Percentiles rank a stretch among this genome's conserved stretches.
Conservation (phyloP, 2,888 invertebrate species). For the Ophraella communa region DNA sequence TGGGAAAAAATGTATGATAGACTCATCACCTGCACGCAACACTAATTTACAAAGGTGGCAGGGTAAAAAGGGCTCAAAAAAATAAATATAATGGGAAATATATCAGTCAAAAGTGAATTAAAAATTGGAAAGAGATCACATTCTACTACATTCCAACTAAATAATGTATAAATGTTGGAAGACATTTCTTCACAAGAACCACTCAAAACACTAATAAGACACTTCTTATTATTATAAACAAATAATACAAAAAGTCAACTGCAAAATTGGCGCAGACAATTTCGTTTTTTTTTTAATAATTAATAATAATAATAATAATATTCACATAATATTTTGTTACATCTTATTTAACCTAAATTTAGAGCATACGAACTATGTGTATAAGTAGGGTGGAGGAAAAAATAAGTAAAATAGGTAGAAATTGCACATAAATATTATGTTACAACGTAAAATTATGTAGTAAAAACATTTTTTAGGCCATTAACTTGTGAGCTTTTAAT, state of each 20-base stretch:
- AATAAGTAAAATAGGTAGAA: background rate
- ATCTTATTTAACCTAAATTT: conserved; percentile 31
- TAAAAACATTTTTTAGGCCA: too few species aligned
- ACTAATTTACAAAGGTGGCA: background rate
- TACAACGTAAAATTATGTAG: too few species aligned
- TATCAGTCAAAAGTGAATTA: background rate
- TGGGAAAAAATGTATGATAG: too few species aligned
- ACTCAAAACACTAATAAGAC: conserved; percentile 14
- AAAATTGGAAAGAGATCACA: conserved; percentile 1
- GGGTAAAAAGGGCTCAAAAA: background rate
- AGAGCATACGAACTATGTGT: conserved; percentile 32
- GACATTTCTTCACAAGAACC: conserved; percentile 16
- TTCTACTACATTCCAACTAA: conserved; percentile 5
- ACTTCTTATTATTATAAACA: conserved; percentile 10
- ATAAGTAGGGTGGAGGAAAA: conserved; percentile 1
- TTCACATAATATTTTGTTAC: conserved; percentile 33
- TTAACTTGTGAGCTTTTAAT: too few species aligned
- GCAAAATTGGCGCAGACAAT: conserved; percentile 51
- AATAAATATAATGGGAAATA: background rate
- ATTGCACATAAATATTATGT: too few species aligned
- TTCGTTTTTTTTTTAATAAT: conserved; percentile 36
- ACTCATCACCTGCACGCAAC: too few species aligned
- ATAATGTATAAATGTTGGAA: conserved; percentile 8
- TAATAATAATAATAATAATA: conserved; percentile 27
- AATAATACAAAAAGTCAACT: conserved; percentile 51